phyloP scores from a whole-genome alignment of 2,888 invertebrate genomes.

The Bellardia bayeri region DNA sequence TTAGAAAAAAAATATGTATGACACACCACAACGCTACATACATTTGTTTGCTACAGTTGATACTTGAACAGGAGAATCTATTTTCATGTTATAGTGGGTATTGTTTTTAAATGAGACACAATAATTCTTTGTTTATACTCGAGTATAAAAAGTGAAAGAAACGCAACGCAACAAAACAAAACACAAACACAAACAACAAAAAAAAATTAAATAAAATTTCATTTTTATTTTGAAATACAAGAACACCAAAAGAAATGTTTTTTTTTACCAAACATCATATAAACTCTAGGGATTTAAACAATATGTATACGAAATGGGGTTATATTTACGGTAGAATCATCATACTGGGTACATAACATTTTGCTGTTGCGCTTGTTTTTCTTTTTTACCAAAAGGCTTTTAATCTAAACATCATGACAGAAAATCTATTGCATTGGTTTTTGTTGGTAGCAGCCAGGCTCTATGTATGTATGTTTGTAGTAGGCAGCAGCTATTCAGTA shows the following conservation, averaged over 20 bases:
- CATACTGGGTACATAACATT: background rate
- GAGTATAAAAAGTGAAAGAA: slow-evolving; percentile 35
- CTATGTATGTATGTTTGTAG: background rate
- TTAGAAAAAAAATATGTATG: background rate
- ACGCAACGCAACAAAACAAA: background rate
- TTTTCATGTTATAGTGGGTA: slow-evolving; percentile 18
- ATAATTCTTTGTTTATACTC: slow-evolving; percentile 62
- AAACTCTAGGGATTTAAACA: slow-evolving; percentile 59
- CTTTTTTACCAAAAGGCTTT: slow-evolving; percentile 56
- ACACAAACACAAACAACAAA: background rate
- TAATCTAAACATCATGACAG: slow-evolving; percentile 68
- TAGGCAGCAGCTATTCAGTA: background rate
- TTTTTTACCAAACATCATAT: slow-evolving; percentile 46
- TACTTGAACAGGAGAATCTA: slow-evolving; percentile 13
- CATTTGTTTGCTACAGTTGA: background rate
- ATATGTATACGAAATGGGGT: slow-evolving; percentile 64
- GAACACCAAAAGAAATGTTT: slow-evolving; percentile 7
- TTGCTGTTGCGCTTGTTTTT: slow-evolving; percentile 23
- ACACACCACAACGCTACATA: background rate
- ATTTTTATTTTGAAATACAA: slow-evolving; percentile 45
- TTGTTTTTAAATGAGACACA: slow-evolving; percentile 66
- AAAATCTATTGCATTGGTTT: slow-evolving; percentile 51
- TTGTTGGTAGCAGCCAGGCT: background rate
- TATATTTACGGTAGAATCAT: slow-evolving; percentile 35
- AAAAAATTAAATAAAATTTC: slow-evolving; percentile 45